Evolutionary conservation across 2,797 vertebrate genomes (phyloP).

Genomic region (Alca torda): DNA sequence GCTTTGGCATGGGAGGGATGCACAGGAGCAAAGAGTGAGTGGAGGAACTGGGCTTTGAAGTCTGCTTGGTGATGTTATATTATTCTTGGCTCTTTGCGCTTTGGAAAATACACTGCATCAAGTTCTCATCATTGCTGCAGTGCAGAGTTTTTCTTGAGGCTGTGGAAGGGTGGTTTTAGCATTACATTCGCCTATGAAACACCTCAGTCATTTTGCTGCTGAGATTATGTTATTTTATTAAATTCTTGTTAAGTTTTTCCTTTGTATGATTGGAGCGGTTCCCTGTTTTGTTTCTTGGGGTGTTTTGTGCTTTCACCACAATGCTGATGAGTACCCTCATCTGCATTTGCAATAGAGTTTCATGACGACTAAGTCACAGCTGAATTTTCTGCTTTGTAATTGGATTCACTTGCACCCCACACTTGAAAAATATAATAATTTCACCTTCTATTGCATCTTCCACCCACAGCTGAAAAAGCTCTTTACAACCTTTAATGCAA

Average conservation of each 20-base stretch:
- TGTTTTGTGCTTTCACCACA: neutral
- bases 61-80: slow-evolving; percentile 82
- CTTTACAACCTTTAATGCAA: neutral
- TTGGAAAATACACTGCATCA: slow-evolving; percentile 86
- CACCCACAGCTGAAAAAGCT: neutral
- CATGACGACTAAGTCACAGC: neutral
- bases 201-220: slow-evolving; percentile 47
- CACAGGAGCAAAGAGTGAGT: slow-evolving; percentile 76
- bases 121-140: slow-evolving; percentile 75
- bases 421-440: neutral
- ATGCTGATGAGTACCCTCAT: neutral
- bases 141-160: slow-evolving; percentile 62
- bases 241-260: slow-evolving; percentile 17
- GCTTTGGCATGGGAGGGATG: slow-evolving; percentile 78
- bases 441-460: neutral
- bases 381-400: slow-evolving; percentile 7
- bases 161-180: slow-evolving; percentile 66
- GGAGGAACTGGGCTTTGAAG: slow-evolving; percentile 83
- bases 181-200: slow-evolving; percentile 58
- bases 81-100: slow-evolving; percentile 83
- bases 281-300: neutral
- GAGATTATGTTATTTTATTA: slow-evolving; percentile 51
- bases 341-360: neutral
- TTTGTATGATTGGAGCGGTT: neutral
- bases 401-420: neutral